Conservation (phyloP, 2,888 invertebrate genomes). For the Yponomeuta sedellus region DNA sequence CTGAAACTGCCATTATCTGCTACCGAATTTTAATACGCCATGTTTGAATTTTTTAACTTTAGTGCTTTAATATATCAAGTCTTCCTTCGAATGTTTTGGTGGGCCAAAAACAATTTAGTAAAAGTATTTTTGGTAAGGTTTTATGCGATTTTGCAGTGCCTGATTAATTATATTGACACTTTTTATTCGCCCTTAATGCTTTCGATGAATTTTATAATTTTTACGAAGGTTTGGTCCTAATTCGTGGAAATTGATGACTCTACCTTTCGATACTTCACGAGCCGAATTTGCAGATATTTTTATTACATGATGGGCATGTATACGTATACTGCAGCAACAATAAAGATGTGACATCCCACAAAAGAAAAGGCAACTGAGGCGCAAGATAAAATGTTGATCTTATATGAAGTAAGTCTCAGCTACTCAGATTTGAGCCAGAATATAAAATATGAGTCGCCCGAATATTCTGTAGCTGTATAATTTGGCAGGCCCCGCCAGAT, state of each 20-base stretch:
- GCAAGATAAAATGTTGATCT: no score
- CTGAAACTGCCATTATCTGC: background rate
- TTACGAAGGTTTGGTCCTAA: background rate
- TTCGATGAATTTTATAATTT: background rate
- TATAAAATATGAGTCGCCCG: no score
- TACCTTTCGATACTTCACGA: background rate
- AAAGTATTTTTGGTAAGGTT: background rate
- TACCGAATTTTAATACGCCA: background rate
- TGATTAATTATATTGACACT: background rate
- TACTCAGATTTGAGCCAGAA: no score
- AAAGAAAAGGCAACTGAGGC: no score
- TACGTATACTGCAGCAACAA: no score
- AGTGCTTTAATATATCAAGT: background rate
- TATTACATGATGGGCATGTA: no score
- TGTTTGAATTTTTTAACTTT: background rate
- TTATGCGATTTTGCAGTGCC: background rate
- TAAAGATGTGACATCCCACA: no score
- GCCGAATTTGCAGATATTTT: no score
- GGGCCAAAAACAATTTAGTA: background rate
- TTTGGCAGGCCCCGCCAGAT: slow-evolving; percentile 7
- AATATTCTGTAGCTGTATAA: background rate
- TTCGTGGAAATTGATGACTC: background rate
- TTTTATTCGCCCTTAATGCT: background rate
- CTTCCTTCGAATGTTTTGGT: background rate
- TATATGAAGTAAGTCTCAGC: no score